phyloP scores from a whole-genome alignment of 2,888 invertebrate species.

The Caenorhabditis imperialis region DNA sequence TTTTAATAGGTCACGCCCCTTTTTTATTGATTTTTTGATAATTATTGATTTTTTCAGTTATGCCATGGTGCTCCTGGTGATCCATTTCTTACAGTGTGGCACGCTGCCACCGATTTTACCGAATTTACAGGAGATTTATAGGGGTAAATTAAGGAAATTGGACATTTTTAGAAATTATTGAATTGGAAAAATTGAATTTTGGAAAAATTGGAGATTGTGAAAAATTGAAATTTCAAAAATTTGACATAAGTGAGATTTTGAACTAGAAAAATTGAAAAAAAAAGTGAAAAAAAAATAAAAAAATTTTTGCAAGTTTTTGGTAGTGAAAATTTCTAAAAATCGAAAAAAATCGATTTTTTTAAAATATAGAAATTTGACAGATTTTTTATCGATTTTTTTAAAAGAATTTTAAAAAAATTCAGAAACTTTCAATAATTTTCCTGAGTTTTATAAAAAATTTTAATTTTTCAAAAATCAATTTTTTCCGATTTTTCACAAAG shows the following conservation, averaged over 20 bases:
- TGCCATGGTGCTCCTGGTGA: slow-evolving; percentile 72
- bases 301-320: too few relatives aligned
- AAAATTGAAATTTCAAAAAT: background rate
- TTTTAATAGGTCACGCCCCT: slow-evolving; percentile 66
- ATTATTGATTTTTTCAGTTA: slow-evolving; percentile 64
- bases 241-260: too few relatives aligned
- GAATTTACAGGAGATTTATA: slow-evolving; percentile 67
- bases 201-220: slow-evolving; percentile 2
- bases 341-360: too few relatives aligned
- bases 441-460: too few relatives aligned
- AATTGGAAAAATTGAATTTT: slow-evolving; percentile 48
- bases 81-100: slow-evolving; percentile 76
- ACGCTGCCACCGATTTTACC: slow-evolving; percentile 73
- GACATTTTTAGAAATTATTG: slow-evolving; percentile 14
- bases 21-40: slow-evolving; percentile 1
- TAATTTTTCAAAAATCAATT: too few relatives aligned
- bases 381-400: too few relatives aligned
- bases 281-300: too few relatives aligned
- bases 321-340: too few relatives aligned
- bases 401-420: background rate
- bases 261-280: too few relatives aligned
- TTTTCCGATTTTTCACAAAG: too few relatives aligned
- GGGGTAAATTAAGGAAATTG: slow-evolving; percentile 5
- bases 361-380: too few relatives aligned
- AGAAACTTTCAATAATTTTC: background rate